Conservation (phyloP, 2,113 vertebrate species). For the Tragelaphus scriptus region DNA sequence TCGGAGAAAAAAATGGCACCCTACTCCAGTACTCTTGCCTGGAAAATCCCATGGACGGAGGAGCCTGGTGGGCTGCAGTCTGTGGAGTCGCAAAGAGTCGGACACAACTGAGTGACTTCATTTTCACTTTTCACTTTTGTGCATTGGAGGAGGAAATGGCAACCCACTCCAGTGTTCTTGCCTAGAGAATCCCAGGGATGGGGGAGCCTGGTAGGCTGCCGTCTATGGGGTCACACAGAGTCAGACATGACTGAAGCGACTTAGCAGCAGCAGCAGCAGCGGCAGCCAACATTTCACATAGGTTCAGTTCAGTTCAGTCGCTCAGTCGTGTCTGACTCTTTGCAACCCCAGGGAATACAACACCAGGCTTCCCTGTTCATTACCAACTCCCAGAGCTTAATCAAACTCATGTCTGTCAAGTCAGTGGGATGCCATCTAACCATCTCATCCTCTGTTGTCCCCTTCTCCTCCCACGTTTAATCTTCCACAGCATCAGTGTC, state of each 20-base stretch:
- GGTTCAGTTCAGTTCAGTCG: not conserved
- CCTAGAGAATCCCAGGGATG: no score
- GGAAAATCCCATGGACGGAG: no score
- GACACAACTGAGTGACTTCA: no score
- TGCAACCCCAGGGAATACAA: fast-evolving
- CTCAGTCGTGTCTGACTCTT: not conserved
- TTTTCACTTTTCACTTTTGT: no score
- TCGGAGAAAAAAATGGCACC: not conserved
- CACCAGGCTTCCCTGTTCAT: not conserved
- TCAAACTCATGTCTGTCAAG: not conserved
- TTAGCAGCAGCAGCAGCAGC: no score
- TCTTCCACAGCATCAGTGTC: not conserved
- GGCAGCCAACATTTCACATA: not conserved
- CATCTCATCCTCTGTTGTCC: not conserved
- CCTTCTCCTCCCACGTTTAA: not conserved
- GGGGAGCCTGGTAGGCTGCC: no score
- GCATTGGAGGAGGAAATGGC: no score
- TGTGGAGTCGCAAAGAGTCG: fast-evolving
- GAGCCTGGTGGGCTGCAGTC: no score
- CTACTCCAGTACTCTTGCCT: no score
- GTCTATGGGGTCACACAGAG: no score
- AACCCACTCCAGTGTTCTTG: no score
- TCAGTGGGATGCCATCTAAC: not conserved
- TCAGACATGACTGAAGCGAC: no score
- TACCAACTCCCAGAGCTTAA: not conserved